Conservation (phyloP, 2,888 invertebrate species). For the Aplocera efformata region DNA sequence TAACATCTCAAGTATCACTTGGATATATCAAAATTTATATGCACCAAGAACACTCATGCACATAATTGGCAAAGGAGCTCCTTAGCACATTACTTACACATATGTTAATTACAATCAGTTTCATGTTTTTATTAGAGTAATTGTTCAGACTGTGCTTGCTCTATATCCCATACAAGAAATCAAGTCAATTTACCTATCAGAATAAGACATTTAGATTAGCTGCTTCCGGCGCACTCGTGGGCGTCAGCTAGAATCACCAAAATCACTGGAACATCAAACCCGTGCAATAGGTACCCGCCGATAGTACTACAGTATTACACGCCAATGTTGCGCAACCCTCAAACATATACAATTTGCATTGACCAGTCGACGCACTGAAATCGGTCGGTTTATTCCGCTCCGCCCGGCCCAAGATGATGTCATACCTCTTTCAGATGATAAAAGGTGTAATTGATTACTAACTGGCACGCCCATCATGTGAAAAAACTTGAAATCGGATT, state of each 20-base stretch:
- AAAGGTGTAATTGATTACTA: constrained; percentile 53
- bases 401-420: constrained; percentile 64
- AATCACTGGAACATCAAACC: constrained; percentile 6
- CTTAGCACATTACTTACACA: too few relatives aligned
- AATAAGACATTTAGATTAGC: too few relatives aligned
- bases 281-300: constrained; percentile 12
- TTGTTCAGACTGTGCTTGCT: too few relatives aligned
- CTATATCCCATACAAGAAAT: too few relatives aligned
- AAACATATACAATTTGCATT: neutral
- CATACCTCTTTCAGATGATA: constrained; percentile 62
- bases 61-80: too few relatives aligned
- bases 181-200: too few relatives aligned
- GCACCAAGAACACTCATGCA: too few relatives aligned
- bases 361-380: constrained; percentile 10
- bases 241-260: constrained; percentile 1
- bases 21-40: too few relatives aligned
- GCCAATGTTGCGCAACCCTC: constrained; percentile 7
- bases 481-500: constrained; percentile 28
- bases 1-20: too few relatives aligned
- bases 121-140: too few relatives aligned
- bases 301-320: constrained; percentile 17
- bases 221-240: neutral
- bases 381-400: constrained; percentile 52
- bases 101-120: too few relatives aligned
- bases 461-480: constrained; percentile 56